A percentile compares a stretch with the other conserved stretches of the same genome.
These are phyloP conservation scores for Acrossocheilus wenchowensis DNA, from an alignment of 2,797 vertebrate species.

Conservation along the genomic window DNA sequence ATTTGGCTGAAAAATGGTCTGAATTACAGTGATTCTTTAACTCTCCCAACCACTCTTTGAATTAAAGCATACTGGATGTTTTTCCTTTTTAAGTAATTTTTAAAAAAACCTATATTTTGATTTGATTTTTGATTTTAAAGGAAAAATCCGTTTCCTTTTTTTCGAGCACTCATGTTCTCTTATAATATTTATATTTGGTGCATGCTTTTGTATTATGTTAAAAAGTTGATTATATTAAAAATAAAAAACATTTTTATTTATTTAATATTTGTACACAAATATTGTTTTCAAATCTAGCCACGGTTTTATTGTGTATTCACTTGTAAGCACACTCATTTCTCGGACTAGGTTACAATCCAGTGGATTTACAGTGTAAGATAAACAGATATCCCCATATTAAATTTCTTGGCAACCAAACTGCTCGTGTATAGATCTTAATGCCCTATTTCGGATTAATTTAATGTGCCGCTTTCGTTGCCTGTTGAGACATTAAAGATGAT, in stretches of 20 bases:
- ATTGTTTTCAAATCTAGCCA: too few species aligned
- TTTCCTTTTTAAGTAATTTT: neutral
- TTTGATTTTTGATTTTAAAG: neutral
- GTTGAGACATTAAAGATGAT: constrained; percentile 19
- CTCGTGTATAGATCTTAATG: neutral
- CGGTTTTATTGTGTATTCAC: neutral
- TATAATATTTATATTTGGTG: neutral
- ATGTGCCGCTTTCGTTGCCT: constrained; percentile 1
- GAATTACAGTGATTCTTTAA: neutral
- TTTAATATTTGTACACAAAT: neutral
- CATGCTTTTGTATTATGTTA: neutral
- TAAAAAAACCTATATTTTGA: neutral
- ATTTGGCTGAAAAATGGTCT: too few species aligned
- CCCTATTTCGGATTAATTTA: neutral
- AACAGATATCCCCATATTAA: neutral
- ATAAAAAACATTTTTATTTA: neutral
- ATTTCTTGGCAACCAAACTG: neutral
- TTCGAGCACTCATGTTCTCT: neutral
- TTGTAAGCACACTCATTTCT: neutral
- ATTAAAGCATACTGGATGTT: neutral
- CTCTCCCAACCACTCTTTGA: neutral
- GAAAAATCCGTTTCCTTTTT: neutral
- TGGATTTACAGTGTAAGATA: neutral
- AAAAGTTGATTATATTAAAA: too few species aligned
- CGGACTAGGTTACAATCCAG: neutral